Base-by-base conservation (phyloP, 2,113 vertebrate genomes). In the Hippocampus barbouri region DNA sequence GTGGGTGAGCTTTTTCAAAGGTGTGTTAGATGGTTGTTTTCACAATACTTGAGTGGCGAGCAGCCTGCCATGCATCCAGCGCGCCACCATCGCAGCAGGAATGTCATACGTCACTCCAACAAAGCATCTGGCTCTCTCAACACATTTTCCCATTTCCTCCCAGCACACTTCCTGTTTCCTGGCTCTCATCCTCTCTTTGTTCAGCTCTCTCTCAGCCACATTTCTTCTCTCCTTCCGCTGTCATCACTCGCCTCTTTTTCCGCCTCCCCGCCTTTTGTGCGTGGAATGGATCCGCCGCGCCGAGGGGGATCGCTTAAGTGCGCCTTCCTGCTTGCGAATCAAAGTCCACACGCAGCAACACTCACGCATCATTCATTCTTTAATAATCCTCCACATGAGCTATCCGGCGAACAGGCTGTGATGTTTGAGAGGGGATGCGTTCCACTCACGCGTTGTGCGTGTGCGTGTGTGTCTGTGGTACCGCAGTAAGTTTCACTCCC, bases 111-210 rank as follows among this genome's bases (percentile, higher is more conserved):
- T 88, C 81, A 86, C 53, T 71, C 38, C 27, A 81, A 84, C 79
- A 85, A 84, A 82, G 85, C 73, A 76, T 87, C 79, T 18, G 30
- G 69, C 78, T 88, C 75, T 80, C 30, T 62, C 63, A 34, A 68
- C 76, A 81, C 72, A 75, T 82, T 80, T 80, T 74, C 77, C 66
- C 85, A 86, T 87, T 85, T 88, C 85, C 84, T 84, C 77, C 74
- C 70, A 83, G 76, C 76, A 81, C 80, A 71, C 82, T 89, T 89
- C 88, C 89, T 85, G 89, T 89, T 90, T 89, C 86, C 87, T 87
- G 87, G 45, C 77, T 79, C 67, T 75, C 75, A 85, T 89, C 86
- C 87, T 87, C 72, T 82, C 85, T 90, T 88, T 88, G 87, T 90
- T 89, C 76, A 75, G 68, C 68, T 70, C 34, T 80, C 68, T 0